Base-by-base conservation (phyloP, 2,113 vertebrate species). In the Entelurus aequoreus region DNA sequence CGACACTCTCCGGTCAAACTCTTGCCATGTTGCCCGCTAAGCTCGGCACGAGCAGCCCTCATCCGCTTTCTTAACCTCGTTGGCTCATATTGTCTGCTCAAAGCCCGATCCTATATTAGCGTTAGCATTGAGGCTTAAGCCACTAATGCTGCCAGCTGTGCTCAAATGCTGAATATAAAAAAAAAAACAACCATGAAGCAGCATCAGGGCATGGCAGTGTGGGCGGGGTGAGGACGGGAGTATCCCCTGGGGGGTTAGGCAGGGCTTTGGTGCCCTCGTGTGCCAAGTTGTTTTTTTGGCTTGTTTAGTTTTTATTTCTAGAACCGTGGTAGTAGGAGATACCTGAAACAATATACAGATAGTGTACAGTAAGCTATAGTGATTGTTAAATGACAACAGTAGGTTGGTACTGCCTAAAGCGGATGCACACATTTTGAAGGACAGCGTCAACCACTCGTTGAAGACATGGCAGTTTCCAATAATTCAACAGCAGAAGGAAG, bases 201-300 rank as follows among this genome's bases (percentile, higher is more conserved):
- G 57, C 63, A 70, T 62, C 58, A 44, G 71, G 63, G 60, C 54
- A 66, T 62, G 65, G 70, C 66, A 57, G 66, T 65, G 54, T 54
- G 65, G 76, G 63, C 15, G 35, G 72, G 53, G 62, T 47, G 59
- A 63, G 8, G 11, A 44, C 8, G 76, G 66, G 72, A 70, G 72
- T 66, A 70, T 62, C 81, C 81, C 83, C 51, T 46, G 11, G 37
- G 83, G 84, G 79, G 84, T 80, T 79, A 77, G 58, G 74, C 63
- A 67, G 78, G 81, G 62, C 70, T 84, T 75, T 70, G 77, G 85
- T 85, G 86, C 87, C 89, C 84, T 88, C 88, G 90, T 86, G 86
- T 87, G 88, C 84, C 72, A 72, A 80, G 58, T 63, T 65, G 42
- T 81, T 71, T 48, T 48, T 77, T 59, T 48, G 63, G 52, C 3